Conservation (phyloP, 1,140 invertebrate genomes). For the Helicoverpa zea region DNA sequence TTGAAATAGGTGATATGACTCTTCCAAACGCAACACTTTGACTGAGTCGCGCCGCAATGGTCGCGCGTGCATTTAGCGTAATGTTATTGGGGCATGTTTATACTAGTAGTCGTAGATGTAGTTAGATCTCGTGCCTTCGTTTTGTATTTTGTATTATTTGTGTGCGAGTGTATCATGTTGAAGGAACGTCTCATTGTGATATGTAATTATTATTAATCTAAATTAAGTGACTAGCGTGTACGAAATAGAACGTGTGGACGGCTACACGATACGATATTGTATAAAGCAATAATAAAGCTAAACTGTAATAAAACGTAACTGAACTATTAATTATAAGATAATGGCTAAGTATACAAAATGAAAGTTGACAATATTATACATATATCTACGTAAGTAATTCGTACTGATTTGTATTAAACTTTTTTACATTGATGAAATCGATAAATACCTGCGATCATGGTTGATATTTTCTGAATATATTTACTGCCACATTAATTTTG, state of each 20-base stretch:
- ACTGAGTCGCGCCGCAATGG: slow-evolving; percentile 72
- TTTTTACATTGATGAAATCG: slow-evolving; percentile 81
- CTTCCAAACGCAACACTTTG: slow-evolving; percentile 71
- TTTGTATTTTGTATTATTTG: slow-evolving; percentile 79
- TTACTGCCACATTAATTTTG: slow-evolving; percentile 83
- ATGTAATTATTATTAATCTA: slow-evolving; percentile 87
- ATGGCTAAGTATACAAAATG: slow-evolving; percentile 53
- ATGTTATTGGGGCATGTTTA: slow-evolving; percentile 79
- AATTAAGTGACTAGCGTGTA: slow-evolving; percentile 86
- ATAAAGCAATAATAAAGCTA: slow-evolving; percentile 82
- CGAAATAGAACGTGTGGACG: slow-evolving; percentile 77
- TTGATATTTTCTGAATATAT: slow-evolving; percentile 87
- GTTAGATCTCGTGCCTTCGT: slow-evolving; percentile 85
- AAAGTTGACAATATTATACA: slow-evolving; percentile 77
- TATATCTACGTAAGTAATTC: slow-evolving; percentile 65
- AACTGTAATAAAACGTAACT: slow-evolving; percentile 47
- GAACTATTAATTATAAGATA: slow-evolving; percentile 76
- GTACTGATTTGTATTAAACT: slow-evolving; percentile 75
- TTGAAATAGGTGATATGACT: slow-evolving; percentile 58
- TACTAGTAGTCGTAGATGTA: slow-evolving; percentile 79
- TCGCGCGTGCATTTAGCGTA: slow-evolving; percentile 81
- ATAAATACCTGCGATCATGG: slow-evolving; percentile 70
- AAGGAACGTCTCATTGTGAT: slow-evolving; percentile 86
- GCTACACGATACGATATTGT: slow-evolving; percentile 84
- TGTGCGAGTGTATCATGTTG: slow-evolving; percentile 79